phyloP scores from a whole-genome alignment of 2,797 vertebrate species.

The Molossus molossus region DNA sequence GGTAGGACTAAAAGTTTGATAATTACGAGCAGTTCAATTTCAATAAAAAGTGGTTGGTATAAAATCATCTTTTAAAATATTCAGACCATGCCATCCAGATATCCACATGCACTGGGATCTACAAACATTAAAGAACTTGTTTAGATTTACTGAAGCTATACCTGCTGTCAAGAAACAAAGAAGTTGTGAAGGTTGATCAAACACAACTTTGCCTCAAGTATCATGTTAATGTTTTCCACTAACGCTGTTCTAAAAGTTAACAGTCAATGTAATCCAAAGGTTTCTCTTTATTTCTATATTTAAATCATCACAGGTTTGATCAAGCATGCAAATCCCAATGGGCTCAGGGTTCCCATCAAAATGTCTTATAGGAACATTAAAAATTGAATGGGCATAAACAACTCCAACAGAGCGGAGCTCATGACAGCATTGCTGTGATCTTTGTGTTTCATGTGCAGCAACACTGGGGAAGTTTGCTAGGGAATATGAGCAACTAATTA shows the following conservation, averaged over 20 bases:
- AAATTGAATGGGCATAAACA: slow-evolving; percentile 90
- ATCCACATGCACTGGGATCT: slow-evolving; percentile 70
- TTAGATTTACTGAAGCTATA: slow-evolving; percentile 77
- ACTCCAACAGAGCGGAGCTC: slow-evolving; percentile 85
- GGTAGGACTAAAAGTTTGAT: slow-evolving; percentile 4
- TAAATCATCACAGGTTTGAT: slow-evolving; percentile 85
- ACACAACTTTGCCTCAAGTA: slow-evolving; percentile 77
- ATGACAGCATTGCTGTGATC: slow-evolving; percentile 84
- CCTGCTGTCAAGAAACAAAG: slow-evolving; percentile 81
- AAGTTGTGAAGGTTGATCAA: slow-evolving; percentile 77
- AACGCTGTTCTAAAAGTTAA: slow-evolving; percentile 82
- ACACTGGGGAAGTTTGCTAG: slow-evolving; percentile 85
- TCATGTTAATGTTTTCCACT: slow-evolving; percentile 79
- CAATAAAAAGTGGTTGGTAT: slow-evolving; percentile 41
- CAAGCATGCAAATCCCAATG: slow-evolving; percentile 84
- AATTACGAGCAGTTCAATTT: slow-evolving; percentile 41
- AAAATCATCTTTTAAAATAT: slow-evolving; percentile 82
- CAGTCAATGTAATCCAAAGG: slow-evolving; percentile 84
- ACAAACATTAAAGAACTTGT: slow-evolving; percentile 71
- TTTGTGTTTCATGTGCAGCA: slow-evolving; percentile 87
- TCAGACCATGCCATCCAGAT: slow-evolving; percentile 51
- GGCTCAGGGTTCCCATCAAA: slow-evolving; percentile 88
- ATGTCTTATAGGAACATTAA: slow-evolving; percentile 90
- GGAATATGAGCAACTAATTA: slow-evolving; percentile 91
- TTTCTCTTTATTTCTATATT: slow-evolving; percentile 85